Conservation (phyloP, 2,888 invertebrate species). For the Spodoptera littoralis region DNA sequence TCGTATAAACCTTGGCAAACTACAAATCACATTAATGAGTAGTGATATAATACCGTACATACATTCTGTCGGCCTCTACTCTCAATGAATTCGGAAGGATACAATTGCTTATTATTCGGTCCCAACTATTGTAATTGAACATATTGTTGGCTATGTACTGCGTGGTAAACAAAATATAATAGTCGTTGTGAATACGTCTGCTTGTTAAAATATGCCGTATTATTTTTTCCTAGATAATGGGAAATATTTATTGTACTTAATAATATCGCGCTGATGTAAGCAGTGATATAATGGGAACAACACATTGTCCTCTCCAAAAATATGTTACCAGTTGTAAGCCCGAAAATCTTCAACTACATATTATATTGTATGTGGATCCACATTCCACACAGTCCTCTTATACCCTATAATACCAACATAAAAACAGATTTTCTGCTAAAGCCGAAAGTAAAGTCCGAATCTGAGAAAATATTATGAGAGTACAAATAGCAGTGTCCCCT, state of each 20-base stretch:
- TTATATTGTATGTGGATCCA: conserved; percentile 59
- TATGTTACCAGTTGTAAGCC: conserved; percentile 35
- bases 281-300: conserved; percentile 13
- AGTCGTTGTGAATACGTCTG: conserved; percentile 1
- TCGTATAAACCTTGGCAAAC: conserved; percentile 22
- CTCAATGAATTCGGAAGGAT: conserved; percentile 5
- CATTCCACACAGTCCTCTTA: conserved; percentile 60
- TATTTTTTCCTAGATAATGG: conserved; percentile 6
- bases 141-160: conserved; percentile 9
- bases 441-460: conserved; percentile 71
- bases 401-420: conserved; percentile 69
- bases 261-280: conserved; percentile 13
- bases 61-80: conserved; percentile 1
- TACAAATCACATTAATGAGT: conserved; percentile 32
- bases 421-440: conserved; percentile 76
- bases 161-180: neutral
- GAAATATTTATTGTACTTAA: conserved; percentile 6
- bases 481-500: conserved; percentile 74
- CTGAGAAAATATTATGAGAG: conserved; percentile 81
- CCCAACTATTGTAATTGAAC: conserved; percentile 1
- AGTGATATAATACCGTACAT: conserved; percentile 15
- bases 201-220: no score
- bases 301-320: conserved; percentile 32
- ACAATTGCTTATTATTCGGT: conserved; percentile 12
- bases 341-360: conserved; percentile 55